Evolutionary conservation across 2,888 invertebrate species (phyloP), one percentile per base, ranked within the genome.

Genomic region (Dichetophora obliterata): DNA sequence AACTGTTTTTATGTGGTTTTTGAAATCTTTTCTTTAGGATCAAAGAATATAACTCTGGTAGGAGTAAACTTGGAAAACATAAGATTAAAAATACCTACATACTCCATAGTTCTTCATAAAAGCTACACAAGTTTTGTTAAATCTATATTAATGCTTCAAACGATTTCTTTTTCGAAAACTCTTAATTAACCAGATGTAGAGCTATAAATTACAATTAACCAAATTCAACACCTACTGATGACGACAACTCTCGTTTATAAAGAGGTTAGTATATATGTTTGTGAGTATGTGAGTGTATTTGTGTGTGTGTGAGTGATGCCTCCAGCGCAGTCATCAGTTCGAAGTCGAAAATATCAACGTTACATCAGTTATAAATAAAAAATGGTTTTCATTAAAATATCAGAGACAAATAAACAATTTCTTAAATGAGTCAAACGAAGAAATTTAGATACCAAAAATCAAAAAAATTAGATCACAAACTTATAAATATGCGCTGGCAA

Each of bases 401-500:
- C 48, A n/a, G 19, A 73, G 19, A 50, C 43, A 61, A 14, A 63
- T 34, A 61, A 50, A 31, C 24, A 22, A 52, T 31, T 31, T 50
- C 69, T 69, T 52, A 69, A 50, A 69, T 52, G 31, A 69, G 31
- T 69, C 22, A 24, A 24, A 9, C 69, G 37, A 37, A 52, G 16
- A 52, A 19, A 52, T 19, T 52, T 16, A 19, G 6, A 52, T 19
- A 54, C 22, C n/a, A 19, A 54, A n/a, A 54, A 77, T 75, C 74
- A 80, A 72, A 78, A n/a, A 80, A 80, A 79, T 79, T 79, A 80
- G 80, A 81, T 80, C 81, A 81, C 77, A 76, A 79, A 81, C 82
- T 82, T 81, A 80, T 77, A 78, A 80, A 81, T 81, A 82, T 79
- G 81, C 81, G 79, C 77, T 79, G 79, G 81, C 85, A 86, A 85